These are phyloP conservation scores for Mesodorylaimus sp. DNA, from an alignment of 2,888 invertebrate species.

Conservation along the genomic window DNA sequence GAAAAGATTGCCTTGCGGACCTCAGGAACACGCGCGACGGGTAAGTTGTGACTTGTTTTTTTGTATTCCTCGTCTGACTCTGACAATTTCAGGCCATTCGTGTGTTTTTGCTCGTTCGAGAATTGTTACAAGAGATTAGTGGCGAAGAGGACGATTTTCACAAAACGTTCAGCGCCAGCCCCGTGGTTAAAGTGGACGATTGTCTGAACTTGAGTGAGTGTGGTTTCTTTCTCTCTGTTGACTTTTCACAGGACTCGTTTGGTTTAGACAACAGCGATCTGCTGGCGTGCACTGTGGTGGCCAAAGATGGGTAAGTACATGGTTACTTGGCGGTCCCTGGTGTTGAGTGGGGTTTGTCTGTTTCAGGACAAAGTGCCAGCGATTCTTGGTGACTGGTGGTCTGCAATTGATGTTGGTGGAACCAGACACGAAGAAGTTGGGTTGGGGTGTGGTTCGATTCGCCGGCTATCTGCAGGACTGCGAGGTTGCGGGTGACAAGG, in stretches of 20 bases:
- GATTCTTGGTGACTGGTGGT: constrained; percentile 89
- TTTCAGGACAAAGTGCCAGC: constrained; percentile 37
- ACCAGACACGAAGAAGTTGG: constrained; percentile 75
- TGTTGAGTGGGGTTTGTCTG: neutral
- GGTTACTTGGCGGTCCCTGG: neutral
- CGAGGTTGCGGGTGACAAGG: constrained; percentile 81
- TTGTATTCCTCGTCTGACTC: no score
- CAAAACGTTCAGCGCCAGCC: neutral
- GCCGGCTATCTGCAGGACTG: constrained; percentile 87
- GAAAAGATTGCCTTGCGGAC: constrained; percentile 82
- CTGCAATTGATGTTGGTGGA: constrained; percentile 90
- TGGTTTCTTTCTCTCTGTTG: neutral
- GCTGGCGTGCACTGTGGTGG: constrained; percentile 80
- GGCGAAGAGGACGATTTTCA: constrained; percentile 53
- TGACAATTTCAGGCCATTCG: constrained; percentile 59
- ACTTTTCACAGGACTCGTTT: constrained; percentile 7
- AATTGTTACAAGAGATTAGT: constrained; percentile 56
- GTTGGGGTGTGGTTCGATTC: constrained; percentile 92
- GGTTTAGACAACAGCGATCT: constrained; percentile 82
- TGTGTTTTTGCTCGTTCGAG: constrained; percentile 64
- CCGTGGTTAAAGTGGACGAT: constrained; percentile 63
- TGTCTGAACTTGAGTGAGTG: constrained; percentile 76
- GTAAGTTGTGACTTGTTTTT: constrained; percentile 25
- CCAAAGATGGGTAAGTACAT: constrained; percentile 47
- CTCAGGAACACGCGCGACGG: constrained; percentile 47